Evolutionary conservation across 64 coral and sea anemone genomes (phyloP).

Genomic region (Catalaphyllia jardinei): DNA sequence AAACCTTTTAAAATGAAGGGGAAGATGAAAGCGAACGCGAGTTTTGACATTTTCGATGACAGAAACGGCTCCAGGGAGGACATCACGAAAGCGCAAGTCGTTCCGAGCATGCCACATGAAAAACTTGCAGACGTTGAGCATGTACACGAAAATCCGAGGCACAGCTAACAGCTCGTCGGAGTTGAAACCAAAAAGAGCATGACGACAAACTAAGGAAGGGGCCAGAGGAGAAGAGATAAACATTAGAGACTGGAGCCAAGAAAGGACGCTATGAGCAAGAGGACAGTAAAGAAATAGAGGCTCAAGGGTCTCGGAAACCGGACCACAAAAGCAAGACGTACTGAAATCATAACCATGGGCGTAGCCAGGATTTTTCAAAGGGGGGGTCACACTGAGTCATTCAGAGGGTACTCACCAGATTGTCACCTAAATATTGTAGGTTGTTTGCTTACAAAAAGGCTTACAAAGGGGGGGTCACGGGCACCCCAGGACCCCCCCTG

Average conservation of each 20-base stretch:
- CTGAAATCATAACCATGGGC: background rate
- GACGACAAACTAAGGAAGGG: background rate
- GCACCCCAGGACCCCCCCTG: too few species aligned
- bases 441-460: too few species aligned
- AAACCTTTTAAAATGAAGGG: too few species aligned
- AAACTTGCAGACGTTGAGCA: conserved; percentile 9
- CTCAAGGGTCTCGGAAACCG: background rate
- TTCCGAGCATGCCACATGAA: too few species aligned
- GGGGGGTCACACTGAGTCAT: too few species aligned
- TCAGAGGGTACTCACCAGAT: too few species aligned
- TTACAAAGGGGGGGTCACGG: too few species aligned
- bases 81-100: background rate
- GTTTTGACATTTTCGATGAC: background rate
- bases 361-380: too few species aligned
- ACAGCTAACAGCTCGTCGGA: background rate
- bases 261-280: conserved; percentile 8
- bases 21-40: background rate
- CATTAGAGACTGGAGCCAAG: background rate
- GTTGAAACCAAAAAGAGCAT: conserved; percentile 42
- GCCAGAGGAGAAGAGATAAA: background rate
- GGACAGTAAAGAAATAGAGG: conserved; percentile 36
- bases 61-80: background rate
- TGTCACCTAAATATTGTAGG: too few species aligned
- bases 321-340: background rate
- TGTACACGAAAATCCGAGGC: conserved; percentile 11